A percentile compares a stretch with the other conserved stretches of the same genome.
phyloP scores from a whole-genome alignment of 2,888 invertebrate genomes.

The Eilema sororculum region DNA sequence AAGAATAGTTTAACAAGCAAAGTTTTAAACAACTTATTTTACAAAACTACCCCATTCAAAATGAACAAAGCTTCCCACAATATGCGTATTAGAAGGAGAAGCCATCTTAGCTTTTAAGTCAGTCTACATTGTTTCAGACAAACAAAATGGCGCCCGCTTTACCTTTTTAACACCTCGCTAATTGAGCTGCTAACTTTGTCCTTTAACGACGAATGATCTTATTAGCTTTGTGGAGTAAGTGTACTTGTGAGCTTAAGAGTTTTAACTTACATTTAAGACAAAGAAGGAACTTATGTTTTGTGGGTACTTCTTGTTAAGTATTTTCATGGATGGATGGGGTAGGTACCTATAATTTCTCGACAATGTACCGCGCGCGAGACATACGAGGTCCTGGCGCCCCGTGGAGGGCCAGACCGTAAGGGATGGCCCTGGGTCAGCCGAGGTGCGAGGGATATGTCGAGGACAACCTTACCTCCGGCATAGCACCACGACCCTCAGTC shows the following conservation, averaged over 20 bases:
- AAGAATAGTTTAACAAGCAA: not conserved
- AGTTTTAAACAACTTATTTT: not conserved
- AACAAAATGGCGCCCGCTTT: constrained; percentile 40
- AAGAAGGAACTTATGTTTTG: not conserved
- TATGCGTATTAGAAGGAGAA: constrained; percentile 2
- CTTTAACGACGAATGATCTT: constrained; percentile 18
- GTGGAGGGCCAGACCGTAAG: too few relatives aligned
- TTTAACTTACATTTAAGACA: not conserved
- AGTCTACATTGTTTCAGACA: constrained; percentile 43
- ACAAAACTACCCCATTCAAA: not conserved
- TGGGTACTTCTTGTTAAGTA: too few relatives aligned
- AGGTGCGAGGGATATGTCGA: too few relatives aligned
- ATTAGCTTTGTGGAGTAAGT: constrained; percentile 4
- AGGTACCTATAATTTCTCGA: too few relatives aligned
- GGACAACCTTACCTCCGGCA: too few relatives aligned
- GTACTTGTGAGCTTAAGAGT: constrained; percentile 5
- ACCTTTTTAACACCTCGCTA: constrained; percentile 44
- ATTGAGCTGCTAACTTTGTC: constrained; percentile 38
- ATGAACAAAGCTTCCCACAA: not conserved
- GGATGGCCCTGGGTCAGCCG: too few relatives aligned
- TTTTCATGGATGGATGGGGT: too few relatives aligned
- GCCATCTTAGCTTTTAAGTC: constrained; percentile 24
- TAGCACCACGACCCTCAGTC: too few relatives aligned
- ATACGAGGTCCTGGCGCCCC: too few relatives aligned
- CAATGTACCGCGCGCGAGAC: too few relatives aligned